These are phyloP conservation scores for Tipula confusa DNA, from an alignment of 2,888 invertebrate species.

Conservation along the genomic window DNA sequence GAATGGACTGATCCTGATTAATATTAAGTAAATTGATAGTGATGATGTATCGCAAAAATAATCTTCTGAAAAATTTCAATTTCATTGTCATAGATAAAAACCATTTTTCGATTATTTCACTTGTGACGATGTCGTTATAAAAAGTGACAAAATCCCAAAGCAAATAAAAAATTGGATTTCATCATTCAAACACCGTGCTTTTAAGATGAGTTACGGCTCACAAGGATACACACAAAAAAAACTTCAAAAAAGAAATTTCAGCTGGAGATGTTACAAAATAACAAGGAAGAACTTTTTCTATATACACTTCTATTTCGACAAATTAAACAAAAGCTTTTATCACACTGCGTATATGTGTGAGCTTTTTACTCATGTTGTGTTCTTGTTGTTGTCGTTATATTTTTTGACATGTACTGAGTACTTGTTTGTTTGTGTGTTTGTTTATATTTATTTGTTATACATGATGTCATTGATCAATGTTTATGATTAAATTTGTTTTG, in stretches of 20 bases:
- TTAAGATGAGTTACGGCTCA: neutral
- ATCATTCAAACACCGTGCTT: neutral
- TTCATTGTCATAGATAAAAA: no score
- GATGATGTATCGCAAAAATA: no score
- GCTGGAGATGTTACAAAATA: neutral
- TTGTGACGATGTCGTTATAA: neutral
- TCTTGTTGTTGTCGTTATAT: neutral
- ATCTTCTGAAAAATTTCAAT: no score
- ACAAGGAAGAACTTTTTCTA: neutral
- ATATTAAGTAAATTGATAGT: no score
- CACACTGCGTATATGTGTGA: neutral
- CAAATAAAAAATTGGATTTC: neutral
- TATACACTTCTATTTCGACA: neutral
- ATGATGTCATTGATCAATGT: conserved; percentile 12
- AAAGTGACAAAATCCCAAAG: neutral
- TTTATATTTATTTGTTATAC: neutral
- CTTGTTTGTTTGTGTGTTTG: neutral
- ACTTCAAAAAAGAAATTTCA: neutral
- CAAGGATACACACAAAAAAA: neutral
- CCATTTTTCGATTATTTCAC: no score
- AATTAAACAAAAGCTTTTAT: neutral
- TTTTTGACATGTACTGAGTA: neutral
- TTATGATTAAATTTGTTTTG: conserved; percentile 1
- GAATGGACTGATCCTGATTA: no score
- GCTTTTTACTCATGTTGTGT: neutral